Evolutionary conservation across 2,888 invertebrate genomes (phyloP).

Genomic region (Pyrgus malvae): DNA sequence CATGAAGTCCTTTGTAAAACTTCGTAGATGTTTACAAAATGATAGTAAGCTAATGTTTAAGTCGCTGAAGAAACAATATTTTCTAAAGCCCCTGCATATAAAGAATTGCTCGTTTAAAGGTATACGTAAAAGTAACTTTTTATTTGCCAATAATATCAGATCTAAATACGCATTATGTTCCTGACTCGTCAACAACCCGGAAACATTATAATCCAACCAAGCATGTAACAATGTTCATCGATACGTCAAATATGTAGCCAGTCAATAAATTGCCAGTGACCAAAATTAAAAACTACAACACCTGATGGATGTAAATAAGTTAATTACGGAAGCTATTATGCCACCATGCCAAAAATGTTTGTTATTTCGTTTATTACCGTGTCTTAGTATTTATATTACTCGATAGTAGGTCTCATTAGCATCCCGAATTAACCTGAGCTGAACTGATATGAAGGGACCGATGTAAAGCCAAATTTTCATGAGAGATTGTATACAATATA

Average conservation of each 20-base stretch:
- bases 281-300: constrained; percentile 9
- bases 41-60: no score
- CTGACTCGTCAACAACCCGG: no score
- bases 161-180: no score
- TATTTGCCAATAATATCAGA: no score
- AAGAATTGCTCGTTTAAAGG: no score
- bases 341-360: constrained; percentile 22
- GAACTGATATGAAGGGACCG: background rate
- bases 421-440: background rate
- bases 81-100: no score
- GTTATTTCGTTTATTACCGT: constrained; percentile 16
- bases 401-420: background rate
- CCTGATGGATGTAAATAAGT: constrained; percentile 7
- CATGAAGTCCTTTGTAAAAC: no score
- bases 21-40: no score
- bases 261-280: constrained; percentile 1
- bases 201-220: no score
- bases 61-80: no score
- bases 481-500: background rate
- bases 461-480: background rate
- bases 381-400: background rate
- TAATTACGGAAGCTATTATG: constrained; percentile 23
- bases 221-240: no score
- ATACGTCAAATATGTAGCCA: background rate
- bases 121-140: no score